A percentile compares a stretch with the other conserved stretches of the same genome.
Evolutionary conservation across 2,797 vertebrate species (phyloP).

Genomic region (Sarcophilus harrisii): DNA sequence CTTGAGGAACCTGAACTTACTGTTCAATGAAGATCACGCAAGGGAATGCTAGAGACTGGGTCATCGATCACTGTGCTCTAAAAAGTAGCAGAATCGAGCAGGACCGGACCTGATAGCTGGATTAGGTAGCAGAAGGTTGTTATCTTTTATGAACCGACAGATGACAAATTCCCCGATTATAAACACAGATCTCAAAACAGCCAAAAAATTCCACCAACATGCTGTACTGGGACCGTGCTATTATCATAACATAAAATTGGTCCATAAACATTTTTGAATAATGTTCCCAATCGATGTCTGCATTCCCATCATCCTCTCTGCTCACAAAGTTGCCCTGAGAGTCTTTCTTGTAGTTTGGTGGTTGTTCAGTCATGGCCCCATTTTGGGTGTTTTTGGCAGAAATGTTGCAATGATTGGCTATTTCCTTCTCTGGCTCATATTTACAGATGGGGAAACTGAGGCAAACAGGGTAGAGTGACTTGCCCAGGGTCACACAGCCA

Average conservation of each 20-base stretch:
- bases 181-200: background rate
- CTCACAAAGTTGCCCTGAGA: background rate
- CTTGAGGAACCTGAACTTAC: background rate
- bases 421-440: background rate
- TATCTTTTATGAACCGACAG: background rate
- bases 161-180: background rate
- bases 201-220: background rate
- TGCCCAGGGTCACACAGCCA: background rate
- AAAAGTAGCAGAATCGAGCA: background rate
- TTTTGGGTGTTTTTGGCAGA: background rate
- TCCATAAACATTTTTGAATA: background rate
- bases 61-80: background rate
- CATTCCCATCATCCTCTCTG: background rate
- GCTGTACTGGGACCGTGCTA: background rate
- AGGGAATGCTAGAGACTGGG: background rate
- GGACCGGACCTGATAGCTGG: background rate
- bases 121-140: background rate
- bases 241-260: background rate
- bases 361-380: background rate
- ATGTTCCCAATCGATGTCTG: background rate
- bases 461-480: background rate
- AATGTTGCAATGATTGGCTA: background rate
- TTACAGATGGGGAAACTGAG: background rate
- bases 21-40: background rate
- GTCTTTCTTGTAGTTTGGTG: background rate